Conservation (phyloP, 30 jellyfish, hydroid and myxozoan species). For the Rhopilema esculentum region DNA sequence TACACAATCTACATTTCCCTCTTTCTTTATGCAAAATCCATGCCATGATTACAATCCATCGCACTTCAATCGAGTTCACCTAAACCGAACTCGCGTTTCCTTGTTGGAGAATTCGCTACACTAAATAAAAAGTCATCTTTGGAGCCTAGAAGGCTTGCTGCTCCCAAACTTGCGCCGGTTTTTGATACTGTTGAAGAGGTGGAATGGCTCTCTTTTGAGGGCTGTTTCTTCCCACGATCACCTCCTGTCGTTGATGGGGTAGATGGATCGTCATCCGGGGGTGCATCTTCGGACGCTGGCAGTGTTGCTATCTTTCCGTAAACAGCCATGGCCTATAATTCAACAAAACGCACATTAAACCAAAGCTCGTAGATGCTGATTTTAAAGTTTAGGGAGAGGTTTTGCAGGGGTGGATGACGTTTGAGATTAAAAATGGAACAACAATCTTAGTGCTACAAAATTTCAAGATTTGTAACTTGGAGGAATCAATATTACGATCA, state of each 20-base stretch:
- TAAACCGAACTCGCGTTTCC: constrained; percentile 78
- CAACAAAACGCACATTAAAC: background rate
- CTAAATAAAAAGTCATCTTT: constrained; percentile 62
- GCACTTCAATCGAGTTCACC: constrained; percentile 20
- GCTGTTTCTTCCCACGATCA: background rate
- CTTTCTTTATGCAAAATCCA: background rate
- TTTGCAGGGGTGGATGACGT: too few relatives aligned
- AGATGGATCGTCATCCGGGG: constrained; percentile 51
- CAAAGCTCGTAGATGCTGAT: too few relatives aligned
- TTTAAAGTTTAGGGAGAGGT: too few relatives aligned
- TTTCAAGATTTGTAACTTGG: too few relatives aligned
- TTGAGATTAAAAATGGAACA: too few relatives aligned
- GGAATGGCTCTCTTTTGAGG: background rate
- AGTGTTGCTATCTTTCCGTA: constrained; percentile 66
- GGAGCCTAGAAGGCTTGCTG: constrained; percentile 35
- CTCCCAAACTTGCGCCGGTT: constrained; percentile 34
- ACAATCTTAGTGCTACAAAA: too few relatives aligned
- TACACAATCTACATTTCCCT: background rate
- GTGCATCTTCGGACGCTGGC: constrained; percentile 42
- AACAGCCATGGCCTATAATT: constrained; percentile 94
- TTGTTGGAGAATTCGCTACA: constrained; percentile 87
- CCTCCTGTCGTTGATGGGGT: constrained; percentile 36
- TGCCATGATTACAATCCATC: background rate
- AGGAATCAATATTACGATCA: too few relatives aligned
- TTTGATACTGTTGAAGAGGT: constrained; percentile 27